Percentiles rank a stretch among this genome's conserved stretches.
phyloP scores from a whole-genome alignment of 2,888 invertebrate genomes.

The Catonia carolina region DNA sequence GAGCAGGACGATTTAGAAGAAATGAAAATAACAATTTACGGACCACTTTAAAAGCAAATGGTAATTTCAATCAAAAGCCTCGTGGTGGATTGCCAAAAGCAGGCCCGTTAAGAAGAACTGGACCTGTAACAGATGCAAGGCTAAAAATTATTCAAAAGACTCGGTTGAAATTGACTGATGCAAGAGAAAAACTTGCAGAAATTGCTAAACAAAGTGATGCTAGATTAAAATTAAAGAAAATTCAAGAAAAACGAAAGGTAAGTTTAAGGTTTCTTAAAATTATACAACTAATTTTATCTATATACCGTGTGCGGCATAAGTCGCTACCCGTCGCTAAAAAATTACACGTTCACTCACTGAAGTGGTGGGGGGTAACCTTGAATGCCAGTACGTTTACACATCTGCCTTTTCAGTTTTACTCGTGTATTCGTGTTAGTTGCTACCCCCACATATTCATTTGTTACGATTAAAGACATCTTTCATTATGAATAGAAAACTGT shows the following conservation, averaged over 20 bases:
- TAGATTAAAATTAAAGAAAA: conserved; percentile 59
- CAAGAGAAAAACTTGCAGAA: conserved; percentile 69
- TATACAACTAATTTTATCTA: conserved; percentile 8
- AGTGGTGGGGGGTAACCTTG: too few species aligned
- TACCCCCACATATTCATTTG: too few species aligned
- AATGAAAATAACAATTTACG: conserved; percentile 4
- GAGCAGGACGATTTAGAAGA: neutral
- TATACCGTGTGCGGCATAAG: too few species aligned
- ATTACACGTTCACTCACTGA: too few species aligned
- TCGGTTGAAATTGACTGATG: conserved; percentile 67
- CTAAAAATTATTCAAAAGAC: conserved; percentile 73
- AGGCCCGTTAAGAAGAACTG: too few species aligned
- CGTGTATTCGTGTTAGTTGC: too few species aligned
- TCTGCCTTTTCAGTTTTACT: too few species aligned
- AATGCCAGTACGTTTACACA: too few species aligned
- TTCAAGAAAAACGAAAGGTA: conserved; percentile 46
- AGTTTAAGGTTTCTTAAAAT: conserved; percentile 7
- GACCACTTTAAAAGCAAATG: neutral
- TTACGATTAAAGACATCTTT: too few species aligned
- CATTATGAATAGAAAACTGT: too few species aligned
- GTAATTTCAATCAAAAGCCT: too few species aligned
- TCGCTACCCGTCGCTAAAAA: too few species aligned
- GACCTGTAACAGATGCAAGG: conserved; percentile 54
- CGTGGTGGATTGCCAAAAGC: neutral
- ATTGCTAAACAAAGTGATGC: conserved; percentile 70